phyloP scores from a whole-genome alignment of 2,113 vertebrate genomes.

The Dasyornis broadbenti region DNA sequence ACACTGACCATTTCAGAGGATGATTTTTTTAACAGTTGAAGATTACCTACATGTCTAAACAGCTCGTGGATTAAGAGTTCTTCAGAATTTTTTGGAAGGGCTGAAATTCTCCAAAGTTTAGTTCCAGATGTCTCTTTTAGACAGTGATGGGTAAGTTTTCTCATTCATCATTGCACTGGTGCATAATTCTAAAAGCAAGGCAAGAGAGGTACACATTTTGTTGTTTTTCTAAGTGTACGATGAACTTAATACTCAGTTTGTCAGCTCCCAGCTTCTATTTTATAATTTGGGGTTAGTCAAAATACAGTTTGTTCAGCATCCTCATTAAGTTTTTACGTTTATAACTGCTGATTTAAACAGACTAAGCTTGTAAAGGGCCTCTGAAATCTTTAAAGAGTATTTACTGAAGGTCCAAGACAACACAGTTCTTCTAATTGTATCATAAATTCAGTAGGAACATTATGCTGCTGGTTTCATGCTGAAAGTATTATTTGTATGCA shows the following conservation, averaged over 20 bases:
- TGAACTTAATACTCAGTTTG: neutral
- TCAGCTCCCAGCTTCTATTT: neutral
- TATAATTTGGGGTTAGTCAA: neutral
- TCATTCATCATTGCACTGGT: neutral
- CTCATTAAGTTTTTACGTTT: neutral
- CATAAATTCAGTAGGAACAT: neutral
- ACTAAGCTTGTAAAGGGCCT: neutral
- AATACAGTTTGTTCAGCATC: neutral
- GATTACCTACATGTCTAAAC: neutral
- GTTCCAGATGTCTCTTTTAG: neutral
- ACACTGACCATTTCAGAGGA: neutral
- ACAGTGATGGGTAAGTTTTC: neutral
- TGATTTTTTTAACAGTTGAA: neutral
- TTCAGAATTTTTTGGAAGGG: neutral
- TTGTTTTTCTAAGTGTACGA: neutral
- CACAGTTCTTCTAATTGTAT: neutral
- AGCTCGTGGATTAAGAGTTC: neutral
- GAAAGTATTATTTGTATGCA: slow-evolving; percentile 3
- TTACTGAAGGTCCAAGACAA: neutral
- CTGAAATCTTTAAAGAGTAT: slow-evolving; percentile 29
- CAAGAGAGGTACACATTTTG: neutral
- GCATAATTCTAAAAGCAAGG: neutral
- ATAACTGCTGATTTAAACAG: slow-evolving; percentile 5
- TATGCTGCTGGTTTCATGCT: neutral
- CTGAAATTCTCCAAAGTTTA: neutral